Base-by-base conservation (phyloP, 1,140 invertebrate species). In the Venturia canescens region DNA sequence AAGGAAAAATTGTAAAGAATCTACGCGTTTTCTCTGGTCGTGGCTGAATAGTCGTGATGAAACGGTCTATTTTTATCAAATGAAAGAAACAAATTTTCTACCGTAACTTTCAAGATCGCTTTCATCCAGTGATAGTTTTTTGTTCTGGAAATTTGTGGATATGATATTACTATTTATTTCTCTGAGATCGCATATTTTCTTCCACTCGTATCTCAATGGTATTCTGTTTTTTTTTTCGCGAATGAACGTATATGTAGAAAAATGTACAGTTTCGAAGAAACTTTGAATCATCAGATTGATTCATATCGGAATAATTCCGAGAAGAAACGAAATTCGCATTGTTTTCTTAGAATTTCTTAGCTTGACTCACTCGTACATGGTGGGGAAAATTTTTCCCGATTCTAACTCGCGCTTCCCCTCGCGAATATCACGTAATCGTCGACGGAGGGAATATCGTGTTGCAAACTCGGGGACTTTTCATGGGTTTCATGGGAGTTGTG, bases 401-500 rank as follows among this genome's bases (percentile, higher is more conserved):
- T 72, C 69, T 27, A 80, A 72, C 70, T 66, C 50, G 50, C 50
- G 78, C 70, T 69, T 80, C 57, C 31, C 70, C 78, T 71, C 57
- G 16, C 34, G 63, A 48, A 48, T 48, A 60, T 70, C 53, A 79
- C 66, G 75, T 67, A 38, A 80, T 78, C 82, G 60, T 18, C 31
- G 29, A 71, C 79, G 71, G 67, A 74, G 53, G 60, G 44, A 78
- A 79, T 69, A 7, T 75, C 74, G 63, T 69, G 48, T 79, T 57
- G 66, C 57, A 15, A 77, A 74, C 75, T 66, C 69, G 79, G 69
- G 44, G 48, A 63, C 16, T 79, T 80, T 80, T 83, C 76, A 83
- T 81, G 82, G 29, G 74, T 50, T 83, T 29, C 82, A 78, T 80
- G 82, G 82, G 79, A 83, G 38, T 80, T 75, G 82, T 74, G 76